Evolutionary conservation across 2,113 vertebrate genomes (phyloP), one percentile per base, ranked within the genome.

Genomic region (Albula goreensis): DNA sequence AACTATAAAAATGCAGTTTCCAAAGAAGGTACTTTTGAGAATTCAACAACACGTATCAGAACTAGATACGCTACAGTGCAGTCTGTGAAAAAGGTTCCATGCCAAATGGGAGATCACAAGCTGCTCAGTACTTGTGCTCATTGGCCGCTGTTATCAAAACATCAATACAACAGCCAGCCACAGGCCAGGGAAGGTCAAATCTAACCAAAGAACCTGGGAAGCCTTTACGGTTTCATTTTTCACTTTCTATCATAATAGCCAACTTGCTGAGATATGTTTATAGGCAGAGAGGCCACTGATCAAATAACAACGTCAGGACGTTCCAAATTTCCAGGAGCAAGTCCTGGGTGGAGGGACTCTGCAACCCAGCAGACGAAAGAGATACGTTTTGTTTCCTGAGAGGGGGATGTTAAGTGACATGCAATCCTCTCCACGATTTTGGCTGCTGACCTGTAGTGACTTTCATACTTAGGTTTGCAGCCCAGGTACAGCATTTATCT

Each of bases 221-320:
- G 87, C 85, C 80, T 50, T 48, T 52, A 52, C 51, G 41, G 85
- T 87, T 86, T 87, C 83, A 50, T 88, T 88, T 89, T 86, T 86
- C 86, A 83, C n/a, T 83, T 80, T 89, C 85, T 90, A 90, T 87
- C 81, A 82, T 87, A 79, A 85, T 74, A 70, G 53, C n/a, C 74
- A 52, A 81, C 51, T 74, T 83, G 88, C 82, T 83, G 85, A 81
- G 86, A 66, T 86, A 60, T 60, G 25, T 51, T 66, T 50, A 56
- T 85, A 88, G 82, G 74, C 50, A 81, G 85, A 78, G 66, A 57
- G 31, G 74, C 50, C 22, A 22, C 79, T 82, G 86, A 78, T 86
- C 81, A 49, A 12, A 70, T 83, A 77, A 88, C 41, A 41, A 41
- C 78, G 63, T 17, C 17, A 79, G 82, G 86, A 78, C 57, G 22